Conservation (phyloP, 2,888 invertebrate genomes). For the Caenorhabditis sp. region DNA sequence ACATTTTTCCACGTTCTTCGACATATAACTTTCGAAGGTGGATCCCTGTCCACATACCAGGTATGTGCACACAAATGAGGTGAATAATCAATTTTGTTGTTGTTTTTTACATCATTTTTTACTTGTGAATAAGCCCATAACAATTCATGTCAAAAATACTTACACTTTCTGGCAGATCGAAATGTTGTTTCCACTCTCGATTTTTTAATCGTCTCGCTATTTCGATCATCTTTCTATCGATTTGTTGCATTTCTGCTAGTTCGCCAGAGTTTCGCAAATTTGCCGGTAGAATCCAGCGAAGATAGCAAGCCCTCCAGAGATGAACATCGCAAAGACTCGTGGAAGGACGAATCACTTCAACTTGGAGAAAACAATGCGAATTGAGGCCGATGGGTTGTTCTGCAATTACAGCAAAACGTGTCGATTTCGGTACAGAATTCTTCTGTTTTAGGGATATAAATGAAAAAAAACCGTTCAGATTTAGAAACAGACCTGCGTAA, state of each 20-base stretch:
- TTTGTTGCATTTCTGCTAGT: slow-evolving; percentile 12
- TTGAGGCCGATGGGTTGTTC: slow-evolving; percentile 13
- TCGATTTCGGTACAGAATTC: too few relatives aligned
- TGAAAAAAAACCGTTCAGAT: too few relatives aligned
- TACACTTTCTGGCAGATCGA: slow-evolving; percentile 22
- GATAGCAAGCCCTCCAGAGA: slow-evolving; percentile 52
- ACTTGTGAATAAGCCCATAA: too few relatives aligned
- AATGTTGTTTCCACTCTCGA: slow-evolving; percentile 22
- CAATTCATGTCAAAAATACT: not conserved
- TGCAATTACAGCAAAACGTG: too few relatives aligned
- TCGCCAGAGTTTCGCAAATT: slow-evolving; percentile 13
- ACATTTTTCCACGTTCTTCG: too few relatives aligned
- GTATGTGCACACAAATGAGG: too few relatives aligned
- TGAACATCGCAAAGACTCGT: slow-evolving; percentile 34
- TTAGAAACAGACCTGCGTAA: too few relatives aligned
- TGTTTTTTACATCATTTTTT: too few relatives aligned
- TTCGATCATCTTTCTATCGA: slow-evolving; percentile 29
- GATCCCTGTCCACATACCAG: too few relatives aligned
- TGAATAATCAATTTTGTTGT: too few relatives aligned
- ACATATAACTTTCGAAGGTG: too few relatives aligned
- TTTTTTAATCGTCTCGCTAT: slow-evolving; percentile 12
- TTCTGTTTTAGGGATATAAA: too few relatives aligned
- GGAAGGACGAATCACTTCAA: slow-evolving; percentile 46
- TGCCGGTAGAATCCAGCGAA: slow-evolving; percentile 48
- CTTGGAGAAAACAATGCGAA: slow-evolving; percentile 5